A percentile compares a stretch with the other conserved stretches of the same genome.
phyloP scores from a whole-genome alignment of 2,113 vertebrate genomes.

The Gila orcuttii region DNA sequence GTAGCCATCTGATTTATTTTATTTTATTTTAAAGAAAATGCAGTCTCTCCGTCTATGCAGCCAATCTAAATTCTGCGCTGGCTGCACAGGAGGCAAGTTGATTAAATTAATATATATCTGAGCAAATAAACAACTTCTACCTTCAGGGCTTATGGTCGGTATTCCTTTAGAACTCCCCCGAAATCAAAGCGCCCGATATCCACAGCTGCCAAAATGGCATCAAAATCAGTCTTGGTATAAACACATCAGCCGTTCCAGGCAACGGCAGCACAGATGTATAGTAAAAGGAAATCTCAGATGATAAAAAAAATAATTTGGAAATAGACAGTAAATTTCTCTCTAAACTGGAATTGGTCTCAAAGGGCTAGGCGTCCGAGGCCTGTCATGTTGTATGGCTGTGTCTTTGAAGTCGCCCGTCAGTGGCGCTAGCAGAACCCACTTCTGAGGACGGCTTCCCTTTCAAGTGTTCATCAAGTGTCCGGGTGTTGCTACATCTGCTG shows the following conservation, averaged over 20 bases:
- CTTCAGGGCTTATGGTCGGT: constrained; percentile 65
- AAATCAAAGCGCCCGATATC: constrained; percentile 76
- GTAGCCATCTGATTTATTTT: constrained; percentile 48
- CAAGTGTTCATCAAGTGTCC: constrained; percentile 74
- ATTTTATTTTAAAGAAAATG: constrained; percentile 21
- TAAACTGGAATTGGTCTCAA: constrained; percentile 69
- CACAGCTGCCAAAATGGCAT: constrained; percentile 68
- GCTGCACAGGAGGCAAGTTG: constrained; percentile 69
- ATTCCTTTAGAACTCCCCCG: constrained; percentile 71
- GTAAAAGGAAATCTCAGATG: constrained; percentile 65
- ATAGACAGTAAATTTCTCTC: constrained; percentile 69
- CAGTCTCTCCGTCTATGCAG: constrained; percentile 9
- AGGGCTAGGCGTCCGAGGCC: constrained; percentile 63
- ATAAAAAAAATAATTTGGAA: constrained; percentile 47
- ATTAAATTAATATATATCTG: constrained; percentile 76
- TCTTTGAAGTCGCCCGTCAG: constrained; percentile 74
- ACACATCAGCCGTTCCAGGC: constrained; percentile 66
- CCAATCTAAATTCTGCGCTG: constrained; percentile 68
- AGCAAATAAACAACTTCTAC: constrained; percentile 76
- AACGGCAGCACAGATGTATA: constrained; percentile 62
- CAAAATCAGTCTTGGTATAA: constrained; percentile 68
- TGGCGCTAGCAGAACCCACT: constrained; percentile 68
- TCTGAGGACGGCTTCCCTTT: constrained; percentile 73
- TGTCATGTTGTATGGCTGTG: constrained; percentile 71
- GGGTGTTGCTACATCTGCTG: constrained; percentile 70